Percentiles rank a stretch among this genome's conserved stretches.
Evolutionary conservation across 37 sponge, comb jelly and placozoan species (phyloP).

Genomic region (Ephydatia muelleri): DNA sequence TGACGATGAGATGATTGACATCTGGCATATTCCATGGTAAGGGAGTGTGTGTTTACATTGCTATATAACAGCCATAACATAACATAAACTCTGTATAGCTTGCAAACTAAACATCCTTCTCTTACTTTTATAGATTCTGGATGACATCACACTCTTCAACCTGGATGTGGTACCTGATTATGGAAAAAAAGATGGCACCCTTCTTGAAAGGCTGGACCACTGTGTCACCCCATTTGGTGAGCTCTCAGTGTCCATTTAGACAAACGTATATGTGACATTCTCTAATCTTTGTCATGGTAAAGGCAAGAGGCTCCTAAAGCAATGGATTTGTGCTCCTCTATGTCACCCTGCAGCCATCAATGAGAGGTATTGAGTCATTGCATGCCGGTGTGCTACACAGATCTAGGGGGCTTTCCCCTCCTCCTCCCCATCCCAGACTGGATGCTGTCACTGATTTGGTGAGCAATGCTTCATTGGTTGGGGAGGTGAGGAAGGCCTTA

Average conservation of each 20-base stretch:
- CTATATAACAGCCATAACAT: no score
- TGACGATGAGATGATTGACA: no score
- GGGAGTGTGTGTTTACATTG: no score
- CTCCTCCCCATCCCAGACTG: constrained; percentile 38
- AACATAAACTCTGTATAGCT: no score
- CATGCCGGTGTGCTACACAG: neutral
- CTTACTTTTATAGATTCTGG: no score
- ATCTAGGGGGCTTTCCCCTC: neutral
- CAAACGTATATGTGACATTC: no score
- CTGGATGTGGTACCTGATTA: constrained; percentile 74
- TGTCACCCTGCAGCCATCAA: constrained; percentile 74
- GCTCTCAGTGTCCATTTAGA: no score
- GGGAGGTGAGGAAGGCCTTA: constrained; percentile 50
- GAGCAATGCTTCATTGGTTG: constrained; percentile 36
- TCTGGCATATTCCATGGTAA: no score
- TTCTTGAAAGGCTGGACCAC: constrained; percentile 82
- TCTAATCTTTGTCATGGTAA: neutral
- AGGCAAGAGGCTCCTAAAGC: constrained; percentile 79
- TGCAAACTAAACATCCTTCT: no score
- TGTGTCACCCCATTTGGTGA: constrained; percentile 85
- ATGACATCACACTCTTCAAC: constrained; percentile 86
- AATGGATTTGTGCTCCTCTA: constrained; percentile 95
- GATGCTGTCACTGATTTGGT: constrained; percentile 89
- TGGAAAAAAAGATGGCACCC: constrained; percentile 60
- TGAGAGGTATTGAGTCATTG: constrained; percentile 19